Evolutionary conservation across 2,888 invertebrate genomes (phyloP), one percentile per base, ranked within the genome.

Genomic region (Atethmia centrago): DNA sequence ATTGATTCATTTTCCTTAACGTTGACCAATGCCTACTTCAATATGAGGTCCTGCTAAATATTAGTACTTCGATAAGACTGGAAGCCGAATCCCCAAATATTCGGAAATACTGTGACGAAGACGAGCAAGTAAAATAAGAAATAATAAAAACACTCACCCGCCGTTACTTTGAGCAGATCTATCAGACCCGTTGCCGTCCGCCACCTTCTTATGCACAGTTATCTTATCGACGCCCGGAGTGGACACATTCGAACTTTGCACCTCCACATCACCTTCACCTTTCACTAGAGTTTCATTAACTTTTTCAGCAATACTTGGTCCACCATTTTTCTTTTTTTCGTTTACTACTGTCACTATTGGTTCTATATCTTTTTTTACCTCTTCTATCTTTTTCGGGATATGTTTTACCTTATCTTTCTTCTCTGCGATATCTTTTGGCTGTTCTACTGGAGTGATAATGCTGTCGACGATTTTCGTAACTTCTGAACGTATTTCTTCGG

Each of bases 221-320:
- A 92, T 91, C 75, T 93, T 94, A 14, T 92, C 91, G 0, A 88
- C 83, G 0, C 91, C 93, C 0, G 95, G 94, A 45, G 95, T 93
- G 0, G 96, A 94, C 55, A 96, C 88, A 88, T 97, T 97, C 14
- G 97, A 97, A 92, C 97, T 97, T 86, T 97, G 97, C 77, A 97
- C 96, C 88, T 97, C 97, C 25, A 97, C 95, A 79, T 97, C 97
- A 58, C 97, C 96, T 75, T 97, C 97, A 28, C 96, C 97, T 87
- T 96, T 96, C 51, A 97, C 96, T 80, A 97, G 90, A 58, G 96
- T 91, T 76, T 94, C 95, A 56, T 91, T 95, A 51, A 95, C 90
- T 86, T 92, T 95, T 69, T 94, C 95, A 14, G 88, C 73, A 0
- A 90, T 85, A 42, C 91, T 92, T 1, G 84, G 82, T 2, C 90